Conservation (phyloP, 2,888 invertebrate species). For the Sabatieria punctata region DNA sequence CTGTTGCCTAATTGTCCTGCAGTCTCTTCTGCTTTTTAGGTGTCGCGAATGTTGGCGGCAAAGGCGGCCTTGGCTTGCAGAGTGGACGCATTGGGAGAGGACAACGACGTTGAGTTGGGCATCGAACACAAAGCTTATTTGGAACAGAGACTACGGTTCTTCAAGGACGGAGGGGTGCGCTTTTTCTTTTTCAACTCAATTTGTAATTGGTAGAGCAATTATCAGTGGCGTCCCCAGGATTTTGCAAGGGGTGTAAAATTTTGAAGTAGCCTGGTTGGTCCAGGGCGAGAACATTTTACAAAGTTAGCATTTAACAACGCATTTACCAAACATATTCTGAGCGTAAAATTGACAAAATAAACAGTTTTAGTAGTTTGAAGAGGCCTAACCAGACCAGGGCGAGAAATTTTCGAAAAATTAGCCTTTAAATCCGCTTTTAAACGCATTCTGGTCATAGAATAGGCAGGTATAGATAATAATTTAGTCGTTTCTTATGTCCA, state of each 20-base stretch:
- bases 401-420: too few species aligned
- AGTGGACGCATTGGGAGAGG: conserved; percentile 89
- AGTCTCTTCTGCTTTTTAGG: conserved; percentile 28
- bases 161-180: conserved; percentile 60
- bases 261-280: conserved; percentile 3
- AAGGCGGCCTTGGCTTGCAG: conserved; percentile 81
- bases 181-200: not conserved
- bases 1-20: too few species aligned
- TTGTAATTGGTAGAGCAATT: not conserved
- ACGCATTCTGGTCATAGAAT: too few species aligned
- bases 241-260: conserved; percentile 3
- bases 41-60: conserved; percentile 83
- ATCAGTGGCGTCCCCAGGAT: not conserved
- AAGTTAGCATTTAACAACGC: too few species aligned
- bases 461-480: too few species aligned
- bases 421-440: too few species aligned
- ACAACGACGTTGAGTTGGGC: conserved; percentile 51
- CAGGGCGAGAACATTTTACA: too few species aligned
- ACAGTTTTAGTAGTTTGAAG: too few species aligned
- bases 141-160: conserved; percentile 49
- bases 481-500: too few species aligned
- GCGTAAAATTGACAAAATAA: too few species aligned
- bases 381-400: too few species aligned
- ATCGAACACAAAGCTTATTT: conserved; percentile 72
- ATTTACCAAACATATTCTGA: too few species aligned